These are phyloP conservation scores for Gephyroberyx darwinii DNA, from an alignment of 2,797 vertebrate genomes.

Conservation along the genomic window DNA sequence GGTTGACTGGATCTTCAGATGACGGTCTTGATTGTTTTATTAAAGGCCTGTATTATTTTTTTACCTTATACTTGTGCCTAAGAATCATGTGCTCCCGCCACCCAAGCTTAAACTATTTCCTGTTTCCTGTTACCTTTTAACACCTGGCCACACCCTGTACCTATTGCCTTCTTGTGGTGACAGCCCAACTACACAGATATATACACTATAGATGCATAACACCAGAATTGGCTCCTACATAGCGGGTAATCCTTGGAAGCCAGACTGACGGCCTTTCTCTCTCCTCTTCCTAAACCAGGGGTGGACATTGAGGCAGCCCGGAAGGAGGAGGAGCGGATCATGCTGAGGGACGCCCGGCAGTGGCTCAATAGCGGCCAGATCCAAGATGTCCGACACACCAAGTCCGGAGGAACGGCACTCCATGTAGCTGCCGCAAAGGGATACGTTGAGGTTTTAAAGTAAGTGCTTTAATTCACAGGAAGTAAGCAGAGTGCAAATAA, in stretches of 20 bases:
- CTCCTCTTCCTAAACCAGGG: conserved; percentile 74
- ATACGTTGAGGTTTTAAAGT: conserved; percentile 99
- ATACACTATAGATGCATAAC: no score
- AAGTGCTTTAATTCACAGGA: conserved; percentile 66
- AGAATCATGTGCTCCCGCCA: no score
- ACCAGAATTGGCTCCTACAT: conserved; percentile 8
- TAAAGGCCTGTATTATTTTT: no score
- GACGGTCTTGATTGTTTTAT: no score
- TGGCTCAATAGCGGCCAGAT: conserved; percentile 99
- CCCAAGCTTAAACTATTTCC: no score
- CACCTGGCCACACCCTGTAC: no score
- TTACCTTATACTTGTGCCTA: no score
- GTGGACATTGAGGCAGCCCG: conserved; percentile 97
- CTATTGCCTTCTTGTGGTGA: no score
- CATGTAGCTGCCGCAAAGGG: conserved; percentile 98
- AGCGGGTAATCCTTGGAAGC: conserved; percentile 22
- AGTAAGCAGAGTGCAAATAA: background rate
- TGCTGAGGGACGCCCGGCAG: conserved; percentile 96
- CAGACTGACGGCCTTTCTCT: conserved; percentile 2
- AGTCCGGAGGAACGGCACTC: conserved; percentile 97
- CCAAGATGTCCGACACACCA: conserved; percentile 90
- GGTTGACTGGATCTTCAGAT: no score
- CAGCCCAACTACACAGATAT: no score
- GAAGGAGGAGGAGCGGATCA: conserved; percentile 97
- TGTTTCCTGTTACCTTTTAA: no score